Evolutionary conservation across 1,140 invertebrate species (phyloP).

Genomic region (Hyles vespertilio): DNA sequence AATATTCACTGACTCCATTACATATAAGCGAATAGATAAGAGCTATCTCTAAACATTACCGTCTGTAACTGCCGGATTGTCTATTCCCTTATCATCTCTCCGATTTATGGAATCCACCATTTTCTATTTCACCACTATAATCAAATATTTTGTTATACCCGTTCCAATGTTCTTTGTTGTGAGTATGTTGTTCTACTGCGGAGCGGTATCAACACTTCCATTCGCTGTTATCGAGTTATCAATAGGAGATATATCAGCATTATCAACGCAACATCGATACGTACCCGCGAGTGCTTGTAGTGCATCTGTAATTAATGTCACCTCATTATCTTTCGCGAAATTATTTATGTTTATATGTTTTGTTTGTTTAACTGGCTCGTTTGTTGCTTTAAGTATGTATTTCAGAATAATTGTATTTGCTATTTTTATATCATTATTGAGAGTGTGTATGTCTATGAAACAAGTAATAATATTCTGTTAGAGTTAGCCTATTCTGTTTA

Average conservation of each 20-base stretch:
- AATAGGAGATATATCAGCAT: conserved; percentile 31
- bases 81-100: conserved; percentile 21
- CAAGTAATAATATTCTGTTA: no score
- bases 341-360: conserved; percentile 1
- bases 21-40: neutral
- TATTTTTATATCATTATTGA: neutral
- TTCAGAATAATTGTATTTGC: neutral
- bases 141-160: neutral
- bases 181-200: conserved; percentile 15
- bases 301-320: conserved; percentile 5
- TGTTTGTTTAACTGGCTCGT: neutral
- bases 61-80: conserved; percentile 29
- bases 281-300: neutral
- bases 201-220: conserved; percentile 22
- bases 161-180: conserved; percentile 25
- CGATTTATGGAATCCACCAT: conserved; percentile 10
- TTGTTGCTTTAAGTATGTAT: neutral
- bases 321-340: conserved; percentile 5
- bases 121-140: neutral
- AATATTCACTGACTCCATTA: neutral
- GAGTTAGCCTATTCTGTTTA: no score
- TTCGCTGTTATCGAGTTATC: conserved; percentile 33
- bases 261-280: conserved; percentile 18
- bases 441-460: no score
- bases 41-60: conserved; percentile 19